phyloP scores from a whole-genome alignment of 2,888 invertebrate genomes.

The Clivina fossor region DNA sequence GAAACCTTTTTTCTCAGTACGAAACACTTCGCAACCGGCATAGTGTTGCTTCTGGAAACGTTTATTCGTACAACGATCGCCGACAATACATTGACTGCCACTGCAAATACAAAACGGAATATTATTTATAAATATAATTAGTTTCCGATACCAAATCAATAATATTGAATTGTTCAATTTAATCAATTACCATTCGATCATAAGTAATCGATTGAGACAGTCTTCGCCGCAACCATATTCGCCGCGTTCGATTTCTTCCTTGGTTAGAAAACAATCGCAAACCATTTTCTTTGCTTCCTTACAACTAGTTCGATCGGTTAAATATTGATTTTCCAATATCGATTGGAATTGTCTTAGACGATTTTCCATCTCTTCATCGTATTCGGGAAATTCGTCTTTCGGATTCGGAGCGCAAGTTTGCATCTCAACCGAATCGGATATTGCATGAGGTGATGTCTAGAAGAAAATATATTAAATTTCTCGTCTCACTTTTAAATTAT shows the following conservation, averaged over 20 bases:
- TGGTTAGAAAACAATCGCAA: conserved; percentile 91
- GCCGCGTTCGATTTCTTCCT: conserved; percentile 82
- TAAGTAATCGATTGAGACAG: conserved; percentile 93
- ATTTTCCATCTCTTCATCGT: conserved; percentile 58
- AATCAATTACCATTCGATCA: conserved; percentile 88
- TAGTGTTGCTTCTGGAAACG: conserved; percentile 88
- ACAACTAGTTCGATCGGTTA: conserved; percentile 80
- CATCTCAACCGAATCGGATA: conserved; percentile 21
- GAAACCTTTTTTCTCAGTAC: conserved; percentile 93
- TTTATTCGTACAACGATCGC: conserved; percentile 90
- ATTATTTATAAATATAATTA: no score
- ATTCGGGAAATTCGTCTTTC: conserved; percentile 46
- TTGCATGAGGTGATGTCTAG: neutral
- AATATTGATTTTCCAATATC: conserved; percentile 83
- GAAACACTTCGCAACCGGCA: conserved; percentile 82
- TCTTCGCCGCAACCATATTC: conserved; percentile 92
- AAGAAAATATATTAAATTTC: no score
- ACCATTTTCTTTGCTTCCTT: conserved; percentile 92
- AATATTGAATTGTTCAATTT: conserved; percentile 8
- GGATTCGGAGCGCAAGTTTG: conserved; percentile 23
- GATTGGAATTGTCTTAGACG: conserved; percentile 75
- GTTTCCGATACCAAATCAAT: no score
- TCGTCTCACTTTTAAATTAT: no score
- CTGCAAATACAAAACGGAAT: conserved; percentile 58
- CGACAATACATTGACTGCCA: conserved; percentile 86